Base-by-base conservation (phyloP, 2,797 vertebrate species). In the Oreochromis grahami region DNA sequence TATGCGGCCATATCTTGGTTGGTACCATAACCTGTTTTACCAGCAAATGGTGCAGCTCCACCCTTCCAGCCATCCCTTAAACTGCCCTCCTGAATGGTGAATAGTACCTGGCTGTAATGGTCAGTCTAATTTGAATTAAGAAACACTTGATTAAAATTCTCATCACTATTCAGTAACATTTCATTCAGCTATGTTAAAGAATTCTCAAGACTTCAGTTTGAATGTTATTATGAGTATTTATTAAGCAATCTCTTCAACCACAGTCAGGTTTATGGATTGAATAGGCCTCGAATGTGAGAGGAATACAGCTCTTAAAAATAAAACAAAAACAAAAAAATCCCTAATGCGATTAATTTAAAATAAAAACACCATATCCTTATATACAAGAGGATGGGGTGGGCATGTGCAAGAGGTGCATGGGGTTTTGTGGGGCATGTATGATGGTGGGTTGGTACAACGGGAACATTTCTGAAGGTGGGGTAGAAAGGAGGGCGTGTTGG, bases 41-140 rank as follows among this genome's bases (percentile, higher is more conserved):
- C 98, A 99, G 89, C 98, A 99, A 85, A 97, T 98, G 85, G 98
- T 98, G 76, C 98, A 98, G 34, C 98, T 98, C 76, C 97, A 98
- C 84, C 98, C 97, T 1, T 98, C 97, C 84, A 98, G 98, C 43
- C 15, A 4, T 24, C 5, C 26, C 78, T 36, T 26, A 19, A 48
- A 48, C 43, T 29, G 6, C 24, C 43, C 14, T 15, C 65, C 38
- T 72, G 41, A 70, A 45, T 72, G 24, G 29, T 2, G 0, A 43
- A 14, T 0, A 41, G 3, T 24, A 8, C 36, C 63, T 68, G 13
- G 11, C 34, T 65, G 21, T 36, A 34, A 11, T 5, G 2, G 13
- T 41, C 63, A 15, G 38, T 10, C 21, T 43, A 41, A 41, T 41
- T 24, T 41, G 36, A 65, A 34, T 60, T 32, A 63, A 26, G 53